Base-by-base conservation (phyloP, 2,888 invertebrate species). In the Sarcophaga variegata region DNA sequence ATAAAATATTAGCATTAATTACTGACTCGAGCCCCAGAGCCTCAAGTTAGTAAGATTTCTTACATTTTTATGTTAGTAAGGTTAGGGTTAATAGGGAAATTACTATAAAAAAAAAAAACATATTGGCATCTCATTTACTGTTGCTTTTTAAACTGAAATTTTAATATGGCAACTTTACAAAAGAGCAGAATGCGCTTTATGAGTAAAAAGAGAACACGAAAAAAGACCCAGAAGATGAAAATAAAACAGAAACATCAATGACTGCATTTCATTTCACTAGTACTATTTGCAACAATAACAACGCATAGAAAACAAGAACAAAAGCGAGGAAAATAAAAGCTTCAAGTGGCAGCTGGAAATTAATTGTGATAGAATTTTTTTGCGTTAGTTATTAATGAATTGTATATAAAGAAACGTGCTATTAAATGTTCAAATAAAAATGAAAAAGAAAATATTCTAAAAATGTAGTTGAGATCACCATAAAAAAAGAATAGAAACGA, bases 251-350 rank as follows among this genome's bases (percentile, higher is more conserved):
- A 54, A 54, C n/a, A 76, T 77, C 60, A 79, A 54, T 62, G 60
- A 60, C 62, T 37, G 78, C 72, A 88, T 76, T 63, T 82, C 78
- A 83, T 67, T 77, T 88, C 67, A 67, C 60, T 86, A 54, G 54
- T 54, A 17, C 17, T 54, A 75, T 80, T 78, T 81, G 69, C 78
- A 70, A 78, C 20, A 85, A 54, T 54, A 85, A 72, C 59, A 70
- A 27, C 63, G 27, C 37, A 54, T n/a, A 59, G 47, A 47, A 25
- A 69, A 69, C 47, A 49, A 54, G 54, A 71, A 54, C 10, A 74
- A 72, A 14, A 17, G 54, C 14, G 10, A 2, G 37, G 8, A 37
- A 10, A 37, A 54, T 4, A 14, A 4, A 54, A 54, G 8, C 11
- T 11, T 69, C 22, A 25, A 77, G 47, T 37, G 71, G 82, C 71